Base-by-base conservation (phyloP, 2,113 vertebrate species). In the Rhizomys pruinosus region DNA sequence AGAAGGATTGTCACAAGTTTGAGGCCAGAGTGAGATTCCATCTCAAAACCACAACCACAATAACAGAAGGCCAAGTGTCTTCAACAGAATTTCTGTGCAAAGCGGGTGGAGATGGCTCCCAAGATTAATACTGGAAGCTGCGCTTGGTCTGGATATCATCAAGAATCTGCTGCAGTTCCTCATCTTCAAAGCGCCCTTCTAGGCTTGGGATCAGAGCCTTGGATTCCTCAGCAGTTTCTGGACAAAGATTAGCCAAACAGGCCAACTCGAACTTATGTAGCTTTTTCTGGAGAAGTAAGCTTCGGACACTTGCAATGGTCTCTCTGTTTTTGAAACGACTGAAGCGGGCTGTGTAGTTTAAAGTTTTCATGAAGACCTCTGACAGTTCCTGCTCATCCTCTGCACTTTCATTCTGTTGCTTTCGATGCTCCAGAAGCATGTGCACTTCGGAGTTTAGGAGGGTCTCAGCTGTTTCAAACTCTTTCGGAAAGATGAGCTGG, bases 71-170 rank as follows among this genome's bases (percentile, higher is more conserved):
- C 63, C 34, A 39, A 29, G 11, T 74, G 37, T 90, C 91, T 86
- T 91, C 42, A 39, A 39, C 3, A 19, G 37, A n/a, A 61, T n/a
- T 84, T 57, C 37, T 29, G 73, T 63, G 66, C 3, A 34, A 55
- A 12, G 63, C 15, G n/a, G 29, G 44, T 25, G n/a, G 39, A 10
- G 34, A 32, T 0, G 1, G 23, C 68, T 32, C 63, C 2, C 89
- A 74, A 77, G 84, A 77, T 87, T 69, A 99, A 92, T 99, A 99
- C 96, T 99, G 99, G 98, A 99, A 99, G 96, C 99, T 99, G 94
- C 99, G 98, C 97, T 99, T 99, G 68, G 99, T 99, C 98, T 99
- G 99, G 97, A 99, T 99, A 94, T 99, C 99, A 0, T 99, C 99
- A 23, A 99, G 99, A 89, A 99, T 99, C 98, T 99, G 99, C 90